Evolutionary conservation across 2,888 invertebrate species (phyloP), one percentile per base, ranked within the genome.

Genomic region (Drosophila nr. perissopoda): DNA sequence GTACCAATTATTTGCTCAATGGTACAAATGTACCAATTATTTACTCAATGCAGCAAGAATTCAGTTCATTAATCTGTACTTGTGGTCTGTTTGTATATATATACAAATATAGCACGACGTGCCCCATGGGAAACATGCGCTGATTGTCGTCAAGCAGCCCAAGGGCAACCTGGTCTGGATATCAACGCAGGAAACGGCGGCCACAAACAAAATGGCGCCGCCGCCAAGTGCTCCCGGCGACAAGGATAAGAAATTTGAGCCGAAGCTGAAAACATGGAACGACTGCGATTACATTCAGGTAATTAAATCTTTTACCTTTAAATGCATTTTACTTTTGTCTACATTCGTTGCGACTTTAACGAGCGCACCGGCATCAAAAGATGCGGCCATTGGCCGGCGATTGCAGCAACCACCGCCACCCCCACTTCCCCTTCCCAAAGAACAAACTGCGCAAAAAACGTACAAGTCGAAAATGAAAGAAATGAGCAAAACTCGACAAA

Each of bases 121-220:
- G 87, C 97, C 97, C 73, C 95, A 95, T 90, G 97, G 97, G 87
- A 97, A 97, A 93, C 97, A 97, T 92, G 97, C 98, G 33, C 94
- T 98, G 89, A 97, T 98, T 91, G 96, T 96, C 74, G 97, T 98
- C 56, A 95, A 95, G 87, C 97, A 97, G 92, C 96, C 96, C 49
- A 96, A 97, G 91, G 97, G 97, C 53, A 97, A 97, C 93, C 94
- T 98, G 89, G 95, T 97, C 79, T 96, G 97, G 88, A 97, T 97
- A 87, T 95, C 97, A 87, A 96, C 97, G 89, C 96, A 96, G 93
- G 92, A 92, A 78, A 91, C 97, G 86, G 96, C 96, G 83, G 77
- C 85, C 33, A 89, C 74, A 71, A 92, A 93, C 71, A 84, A 84
- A 87, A 86, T 84, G 89, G 70, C 89, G 74, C 95, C 96, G 13